Evolutionary conservation across 2,797 vertebrate genomes (phyloP).

Genomic region (Cryptoblepharus egeriae): DNA sequence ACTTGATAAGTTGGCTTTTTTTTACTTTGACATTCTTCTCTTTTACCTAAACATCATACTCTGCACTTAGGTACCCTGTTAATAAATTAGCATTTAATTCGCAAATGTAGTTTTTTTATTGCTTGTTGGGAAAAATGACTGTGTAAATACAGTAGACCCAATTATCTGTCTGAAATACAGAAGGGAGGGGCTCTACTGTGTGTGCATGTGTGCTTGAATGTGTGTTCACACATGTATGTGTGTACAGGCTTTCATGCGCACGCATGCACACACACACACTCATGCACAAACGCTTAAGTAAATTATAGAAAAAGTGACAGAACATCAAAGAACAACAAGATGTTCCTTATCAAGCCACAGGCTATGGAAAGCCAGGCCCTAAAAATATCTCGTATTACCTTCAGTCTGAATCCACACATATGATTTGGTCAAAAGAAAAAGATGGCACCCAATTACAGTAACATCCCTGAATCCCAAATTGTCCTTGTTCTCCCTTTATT

Average conservation of each 20-base stretch:
- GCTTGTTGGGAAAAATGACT: not conserved
- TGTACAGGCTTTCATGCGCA: too few relatives aligned
- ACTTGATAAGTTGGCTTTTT: constrained; percentile 9
- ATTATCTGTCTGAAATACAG: not conserved
- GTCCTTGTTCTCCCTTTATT: not conserved
- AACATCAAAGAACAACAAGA: too few relatives aligned
- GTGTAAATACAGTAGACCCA: constrained; percentile 9
- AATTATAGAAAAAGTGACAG: too few relatives aligned
- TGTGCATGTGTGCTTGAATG: too few relatives aligned
- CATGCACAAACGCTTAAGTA: too few relatives aligned
- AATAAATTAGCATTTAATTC: constrained; percentile 30
- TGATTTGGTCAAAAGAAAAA: not conserved
- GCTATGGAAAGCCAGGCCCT: too few relatives aligned
- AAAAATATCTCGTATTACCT: not conserved
- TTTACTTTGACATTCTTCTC: not conserved
- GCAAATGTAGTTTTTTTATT: constrained; percentile 2
- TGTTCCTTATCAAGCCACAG: not conserved
- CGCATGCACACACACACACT: too few relatives aligned
- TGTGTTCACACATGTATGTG: too few relatives aligned
- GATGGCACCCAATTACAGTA: not conserved
- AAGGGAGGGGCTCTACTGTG: not conserved
- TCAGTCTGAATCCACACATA: not conserved
- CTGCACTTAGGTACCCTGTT: not conserved
- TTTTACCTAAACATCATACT: constrained; percentile 1
- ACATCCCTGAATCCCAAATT: not conserved